A percentile compares a stretch with the other conserved stretches of the same genome.
These are phyloP conservation scores for Eristalis intricaria DNA, from an alignment of 2,888 invertebrate genomes.

Conservation along the genomic window DNA sequence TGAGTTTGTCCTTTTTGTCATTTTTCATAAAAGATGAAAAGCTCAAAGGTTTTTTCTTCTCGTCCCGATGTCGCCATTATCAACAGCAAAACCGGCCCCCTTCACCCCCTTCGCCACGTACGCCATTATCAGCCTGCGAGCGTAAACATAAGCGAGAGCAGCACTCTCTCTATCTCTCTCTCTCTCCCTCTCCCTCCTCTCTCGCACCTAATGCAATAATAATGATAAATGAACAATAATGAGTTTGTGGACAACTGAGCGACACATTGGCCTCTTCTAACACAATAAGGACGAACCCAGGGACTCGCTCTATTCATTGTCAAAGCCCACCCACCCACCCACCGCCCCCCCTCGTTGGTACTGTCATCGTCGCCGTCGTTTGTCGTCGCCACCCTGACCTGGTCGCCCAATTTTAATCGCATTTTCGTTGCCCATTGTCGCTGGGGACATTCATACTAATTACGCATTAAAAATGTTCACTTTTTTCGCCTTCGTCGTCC, in stretches of 20 bases:
- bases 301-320: slow-evolving; percentile 21
- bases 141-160: background rate
- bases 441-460: slow-evolving; percentile 68
- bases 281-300: slow-evolving; percentile 53
- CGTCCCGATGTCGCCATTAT: slow-evolving; percentile 16
- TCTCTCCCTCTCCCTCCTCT: slow-evolving; percentile 9
- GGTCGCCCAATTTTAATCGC: slow-evolving; percentile 64
- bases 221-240: slow-evolving; percentile 72
- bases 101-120: background rate
- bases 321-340: background rate
- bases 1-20: slow-evolving; percentile 71
- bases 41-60: slow-evolving; percentile 47
- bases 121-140: background rate
- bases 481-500: slow-evolving; percentile 25
- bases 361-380: background rate
- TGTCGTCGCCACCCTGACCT: slow-evolving; percentile 18
- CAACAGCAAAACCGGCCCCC: background rate
- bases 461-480: slow-evolving; percentile 70
- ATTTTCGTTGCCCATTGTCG: slow-evolving; percentile 68
- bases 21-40: slow-evolving; percentile 70
- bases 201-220: slow-evolving; percentile 67
- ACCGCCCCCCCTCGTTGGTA: slow-evolving; percentile 2
- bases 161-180: slow-evolving; percentile 3
- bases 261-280: slow-evolving; percentile 70
- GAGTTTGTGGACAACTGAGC: slow-evolving; percentile 71